Evolutionary conservation across 1,140 invertebrate genomes (phyloP), one percentile per base, ranked within the genome.

Genomic region (Aricia agestis): DNA sequence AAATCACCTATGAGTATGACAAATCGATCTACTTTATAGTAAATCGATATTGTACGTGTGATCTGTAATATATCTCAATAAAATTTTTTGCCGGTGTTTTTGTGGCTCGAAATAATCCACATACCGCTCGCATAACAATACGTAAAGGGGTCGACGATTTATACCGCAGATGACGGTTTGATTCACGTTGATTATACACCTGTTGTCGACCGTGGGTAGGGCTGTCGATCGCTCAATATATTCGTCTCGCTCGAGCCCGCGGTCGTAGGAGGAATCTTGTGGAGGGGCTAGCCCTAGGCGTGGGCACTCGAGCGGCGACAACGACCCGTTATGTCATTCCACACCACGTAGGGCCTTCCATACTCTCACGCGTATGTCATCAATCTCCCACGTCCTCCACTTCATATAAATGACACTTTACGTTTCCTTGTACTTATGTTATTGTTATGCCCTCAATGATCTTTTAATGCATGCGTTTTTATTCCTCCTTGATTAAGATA

Each of bases 311-410:
- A 72, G 67, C 76, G 78, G 72, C 76, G 81, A 81, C 80, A 75
- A 66, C 68, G 79, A 76, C 80, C 88, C 86, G 86, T 90, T 90
- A 90, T 90, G 85, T 87, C 86, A 90, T 82, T 87, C 83, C 82
- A 87, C 82, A 85, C 79, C 78, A 80, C 67, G 58, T 52, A 84
- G 81, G 75, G 74, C 72, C 74, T 78, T 80, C 82, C 80, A 86
- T 83, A 82, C 79, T 85, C 87, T 84, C 82, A 87, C 84, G 85
- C 78, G 71, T 75, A 73, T 77, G 66, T 76, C 82, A 86, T 85
- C 80, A 84, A 87, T 83, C 85, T 83, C 74, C 74, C 77, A 75
- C 72, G 75, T 57, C 75, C 72, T 75, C 75, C 72, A 71, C 77
- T 76, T 78, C 66, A 78, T 74, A 73, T 78, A 74, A 75, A 76